Conservation (phyloP, 2,797 vertebrate genomes). For the Champsocephalus esox region DNA sequence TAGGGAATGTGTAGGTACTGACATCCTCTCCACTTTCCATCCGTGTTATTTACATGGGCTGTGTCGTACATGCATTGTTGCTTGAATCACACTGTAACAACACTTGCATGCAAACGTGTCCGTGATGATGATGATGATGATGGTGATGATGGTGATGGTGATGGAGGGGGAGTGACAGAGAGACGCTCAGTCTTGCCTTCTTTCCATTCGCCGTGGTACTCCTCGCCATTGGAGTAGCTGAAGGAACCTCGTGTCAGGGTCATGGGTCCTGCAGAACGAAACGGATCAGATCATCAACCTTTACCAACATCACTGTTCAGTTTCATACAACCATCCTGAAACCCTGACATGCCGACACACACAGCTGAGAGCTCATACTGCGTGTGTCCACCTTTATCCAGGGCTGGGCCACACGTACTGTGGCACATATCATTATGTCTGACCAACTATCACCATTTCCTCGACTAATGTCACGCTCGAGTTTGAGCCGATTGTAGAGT, state of each 20-base stretch:
- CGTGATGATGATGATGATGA: too few species aligned
- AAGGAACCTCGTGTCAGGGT: constrained; percentile 96
- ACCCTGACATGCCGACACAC: constrained; percentile 2
- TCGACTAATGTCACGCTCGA: too few species aligned
- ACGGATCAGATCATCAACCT: constrained; percentile 25
- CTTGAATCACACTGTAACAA: constrained; percentile 23
- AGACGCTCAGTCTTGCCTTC: constrained; percentile 84
- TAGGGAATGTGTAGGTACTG: not conserved
- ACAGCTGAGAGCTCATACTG: constrained; percentile 11
- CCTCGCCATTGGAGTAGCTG: constrained; percentile 94
- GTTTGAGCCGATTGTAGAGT: too few species aligned
- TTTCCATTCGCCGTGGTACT: constrained; percentile 96
- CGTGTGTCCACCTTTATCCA: not conserved
- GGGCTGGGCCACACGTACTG: too few species aligned
- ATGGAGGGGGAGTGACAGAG: constrained; percentile 29
- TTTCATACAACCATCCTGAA: too few species aligned
- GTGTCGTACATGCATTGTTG: not conserved
- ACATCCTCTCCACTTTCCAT: not conserved
- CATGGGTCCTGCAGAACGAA: constrained; percentile 82
- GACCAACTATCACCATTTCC: too few species aligned
- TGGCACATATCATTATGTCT: too few species aligned
- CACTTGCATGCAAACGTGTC: constrained; percentile 21
- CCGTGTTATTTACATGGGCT: not conserved
- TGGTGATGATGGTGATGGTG: not conserved
- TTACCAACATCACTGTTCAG: too few species aligned